phyloP scores from a whole-genome alignment of 2,888 invertebrate genomes.

The Melitaea athalia region DNA sequence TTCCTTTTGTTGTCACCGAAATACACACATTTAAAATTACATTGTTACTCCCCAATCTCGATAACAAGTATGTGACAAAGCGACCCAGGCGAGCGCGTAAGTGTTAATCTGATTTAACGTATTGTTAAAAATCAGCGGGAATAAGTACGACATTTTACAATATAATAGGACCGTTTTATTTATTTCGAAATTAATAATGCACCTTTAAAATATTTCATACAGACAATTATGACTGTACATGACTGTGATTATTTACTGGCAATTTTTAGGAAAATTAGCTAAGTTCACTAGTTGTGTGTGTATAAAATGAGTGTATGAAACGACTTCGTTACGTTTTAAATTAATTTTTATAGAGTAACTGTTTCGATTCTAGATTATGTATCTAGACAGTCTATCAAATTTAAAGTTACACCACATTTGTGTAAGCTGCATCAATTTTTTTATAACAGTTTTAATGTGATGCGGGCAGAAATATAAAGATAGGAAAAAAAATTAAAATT shows the following conservation, averaged over 20 bases:
- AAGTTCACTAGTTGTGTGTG: no score
- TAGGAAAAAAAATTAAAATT: no score
- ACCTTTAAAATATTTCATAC: slow-evolving; percentile 28
- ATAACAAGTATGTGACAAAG: slow-evolving; percentile 72
- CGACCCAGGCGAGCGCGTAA: slow-evolving; percentile 62
- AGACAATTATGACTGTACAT: slow-evolving; percentile 10
- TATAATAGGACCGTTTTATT: slow-evolving; percentile 53
- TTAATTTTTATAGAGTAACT: no score
- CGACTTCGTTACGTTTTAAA: no score
- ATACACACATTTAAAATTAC: slow-evolving; percentile 75
- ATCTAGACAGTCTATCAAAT: no score
- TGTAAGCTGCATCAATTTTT: no score
- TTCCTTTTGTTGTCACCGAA: slow-evolving; percentile 63
- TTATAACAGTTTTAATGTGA: no score
- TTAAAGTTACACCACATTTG: no score
- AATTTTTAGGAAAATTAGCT: not conserved
- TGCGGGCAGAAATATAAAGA: no score
- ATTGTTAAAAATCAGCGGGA: slow-evolving; percentile 74
- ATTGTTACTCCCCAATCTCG: slow-evolving; percentile 76
- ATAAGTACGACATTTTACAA: slow-evolving; percentile 59
- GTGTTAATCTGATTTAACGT: slow-evolving; percentile 81
- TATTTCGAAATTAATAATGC: slow-evolving; percentile 28
- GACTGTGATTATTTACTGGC: not conserved
- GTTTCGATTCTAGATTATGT: no score
- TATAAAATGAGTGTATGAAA: no score